Conservation (phyloP, 2,113 vertebrate genomes). For the Egretta garzetta region DNA sequence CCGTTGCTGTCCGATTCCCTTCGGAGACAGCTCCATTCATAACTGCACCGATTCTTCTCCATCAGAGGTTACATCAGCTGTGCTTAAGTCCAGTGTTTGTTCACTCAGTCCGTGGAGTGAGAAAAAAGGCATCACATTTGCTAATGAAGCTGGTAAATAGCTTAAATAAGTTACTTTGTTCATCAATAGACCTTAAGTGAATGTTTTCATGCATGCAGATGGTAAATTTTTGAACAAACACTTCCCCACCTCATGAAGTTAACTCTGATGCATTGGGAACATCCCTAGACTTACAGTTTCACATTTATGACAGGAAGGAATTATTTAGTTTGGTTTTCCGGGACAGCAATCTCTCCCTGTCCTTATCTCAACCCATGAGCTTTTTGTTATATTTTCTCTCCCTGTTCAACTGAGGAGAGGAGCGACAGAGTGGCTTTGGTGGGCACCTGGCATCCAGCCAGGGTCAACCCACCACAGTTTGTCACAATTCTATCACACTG, state of each 20-base stretch:
- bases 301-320: not conserved
- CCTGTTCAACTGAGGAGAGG: not conserved
- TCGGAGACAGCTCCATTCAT: not conserved
- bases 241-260: not conserved
- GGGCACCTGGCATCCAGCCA: not conserved
- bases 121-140: not conserved
- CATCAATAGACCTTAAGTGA: not conserved
- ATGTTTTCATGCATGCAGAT: not conserved
- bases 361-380: too few species aligned
- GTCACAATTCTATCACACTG: not conserved
- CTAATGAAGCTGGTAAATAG: not conserved
- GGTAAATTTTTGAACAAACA: not conserved
- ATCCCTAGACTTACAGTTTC: not conserved
- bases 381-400: too few species aligned
- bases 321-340: not conserved
- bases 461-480: not conserved
- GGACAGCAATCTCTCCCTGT: not conserved
- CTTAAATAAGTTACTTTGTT: not conserved
- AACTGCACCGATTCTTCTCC: not conserved
- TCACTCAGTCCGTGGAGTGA: not conserved
- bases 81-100: not conserved
- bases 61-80: not conserved
- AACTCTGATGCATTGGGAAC: not conserved
- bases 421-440: not conserved
- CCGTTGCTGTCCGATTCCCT: rapidly evolving